A percentile compares a stretch with the other conserved stretches of the same genome.
Conservation (phyloP, 2,113 vertebrate genomes). For the Spilogale gracilis region DNA sequence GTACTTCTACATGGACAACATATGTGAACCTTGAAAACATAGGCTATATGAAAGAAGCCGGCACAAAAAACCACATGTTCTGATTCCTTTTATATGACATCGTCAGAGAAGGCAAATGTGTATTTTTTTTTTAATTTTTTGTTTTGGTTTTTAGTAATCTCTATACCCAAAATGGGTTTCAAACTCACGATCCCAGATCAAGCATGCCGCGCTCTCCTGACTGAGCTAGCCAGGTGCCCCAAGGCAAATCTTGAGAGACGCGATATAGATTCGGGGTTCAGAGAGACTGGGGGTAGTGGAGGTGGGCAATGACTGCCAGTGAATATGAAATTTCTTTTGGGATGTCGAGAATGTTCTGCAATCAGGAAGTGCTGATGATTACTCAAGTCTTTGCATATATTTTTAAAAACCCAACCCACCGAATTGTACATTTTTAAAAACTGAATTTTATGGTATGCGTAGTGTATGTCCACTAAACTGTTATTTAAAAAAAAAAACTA, state of each 20-base stretch:
- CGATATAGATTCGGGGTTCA: background rate
- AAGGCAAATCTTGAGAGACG: background rate
- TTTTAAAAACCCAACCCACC: background rate
- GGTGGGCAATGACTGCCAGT: background rate
- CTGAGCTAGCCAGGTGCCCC: background rate
- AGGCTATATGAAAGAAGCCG: background rate
- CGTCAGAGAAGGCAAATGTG: background rate
- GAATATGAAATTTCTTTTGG: background rate
- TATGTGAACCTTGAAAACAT: background rate
- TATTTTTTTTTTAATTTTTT: background rate
- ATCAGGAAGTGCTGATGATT: background rate
- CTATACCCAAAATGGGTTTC: background rate
- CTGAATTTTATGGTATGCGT: background rate
- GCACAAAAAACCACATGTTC: background rate
- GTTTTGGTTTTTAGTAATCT: background rate
- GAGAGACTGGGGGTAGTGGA: background rate
- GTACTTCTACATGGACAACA: background rate
- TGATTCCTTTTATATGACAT: background rate
- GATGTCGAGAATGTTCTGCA: conserved; percentile 3
- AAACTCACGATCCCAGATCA: background rate
- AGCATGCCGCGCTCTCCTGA: background rate
- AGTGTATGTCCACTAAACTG: background rate
- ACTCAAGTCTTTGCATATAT: background rate
- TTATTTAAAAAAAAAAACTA: background rate
- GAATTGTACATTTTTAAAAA: background rate